A percentile compares a stretch with the other conserved stretches of the same genome.
Conservation (phyloP, 30 jellyfish, hydroid and myxozoan genomes). For the Chironex yamaguchii region DNA sequence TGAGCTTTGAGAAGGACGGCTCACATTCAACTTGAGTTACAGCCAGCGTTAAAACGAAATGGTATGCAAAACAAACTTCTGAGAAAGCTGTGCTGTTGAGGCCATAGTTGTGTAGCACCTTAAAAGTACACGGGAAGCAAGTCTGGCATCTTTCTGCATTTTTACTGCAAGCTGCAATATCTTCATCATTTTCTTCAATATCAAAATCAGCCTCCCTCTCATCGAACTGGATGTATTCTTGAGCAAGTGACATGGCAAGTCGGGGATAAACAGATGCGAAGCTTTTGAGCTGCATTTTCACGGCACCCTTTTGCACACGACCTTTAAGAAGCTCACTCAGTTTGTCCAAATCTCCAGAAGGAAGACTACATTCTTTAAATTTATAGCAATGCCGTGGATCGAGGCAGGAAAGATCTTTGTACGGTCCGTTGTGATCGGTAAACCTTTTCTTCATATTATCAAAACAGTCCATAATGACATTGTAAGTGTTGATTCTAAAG, state of each 20-base stretch:
- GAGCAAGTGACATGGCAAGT: conserved; percentile 37
- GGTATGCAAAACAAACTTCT: conserved; percentile 7
- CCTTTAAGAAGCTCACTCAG: conserved; percentile 15
- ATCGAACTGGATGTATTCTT: neutral
- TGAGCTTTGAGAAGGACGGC: conserved; percentile 27
- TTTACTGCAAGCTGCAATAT: too few species aligned
- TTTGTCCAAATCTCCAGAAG: conserved; percentile 4
- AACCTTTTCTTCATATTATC: conserved; percentile 2
- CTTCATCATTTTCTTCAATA: too few species aligned
- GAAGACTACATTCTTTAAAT: neutral
- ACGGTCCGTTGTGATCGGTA: conserved; percentile 13
- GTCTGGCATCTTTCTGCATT: conserved; percentile 1
- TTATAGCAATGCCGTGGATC: conserved; percentile 9
- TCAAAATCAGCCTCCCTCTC: neutral
- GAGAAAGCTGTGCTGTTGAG: conserved; percentile 40
- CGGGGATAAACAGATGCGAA: conserved; percentile 11
- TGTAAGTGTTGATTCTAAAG: conserved; percentile 15
- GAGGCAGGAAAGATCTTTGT: conserved; percentile 51
- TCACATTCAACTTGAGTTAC: conserved; percentile 64
- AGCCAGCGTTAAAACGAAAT: conserved; percentile 36
- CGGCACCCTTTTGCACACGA: neutral
- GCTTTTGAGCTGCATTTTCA: conserved; percentile 27
- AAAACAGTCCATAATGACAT: conserved; percentile 41
- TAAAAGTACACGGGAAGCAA: conserved; percentile 49
- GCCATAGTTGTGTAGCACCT: conserved; percentile 36